Conservation (phyloP, 2,888 invertebrate genomes). For the Calameuta idolon region DNA sequence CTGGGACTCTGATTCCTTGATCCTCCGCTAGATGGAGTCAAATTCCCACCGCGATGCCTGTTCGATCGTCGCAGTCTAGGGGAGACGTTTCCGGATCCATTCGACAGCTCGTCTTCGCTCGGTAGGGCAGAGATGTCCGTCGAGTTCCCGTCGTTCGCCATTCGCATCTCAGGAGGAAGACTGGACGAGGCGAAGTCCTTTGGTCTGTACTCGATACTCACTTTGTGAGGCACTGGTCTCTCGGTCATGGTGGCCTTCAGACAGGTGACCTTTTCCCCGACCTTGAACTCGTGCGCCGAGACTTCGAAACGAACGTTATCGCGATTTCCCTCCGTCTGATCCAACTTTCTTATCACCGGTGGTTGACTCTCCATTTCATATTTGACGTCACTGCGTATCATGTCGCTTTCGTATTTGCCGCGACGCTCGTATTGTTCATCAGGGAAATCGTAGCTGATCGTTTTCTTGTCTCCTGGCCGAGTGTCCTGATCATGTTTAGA, state of each 20-base stretch:
- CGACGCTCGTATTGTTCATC: slow-evolving; percentile 51
- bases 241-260: slow-evolving; percentile 63
- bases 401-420: slow-evolving; percentile 54
- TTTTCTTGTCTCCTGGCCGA: slow-evolving; percentile 40
- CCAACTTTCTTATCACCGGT: slow-evolving; percentile 35
- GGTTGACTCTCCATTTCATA: slow-evolving; percentile 42
- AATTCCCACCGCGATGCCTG: slow-evolving; percentile 66
- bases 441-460: slow-evolving; percentile 47
- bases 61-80: slow-evolving; percentile 68
- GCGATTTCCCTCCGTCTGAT: slow-evolving; percentile 38
- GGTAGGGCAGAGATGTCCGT: slow-evolving; percentile 64
- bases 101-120: slow-evolving; percentile 73
- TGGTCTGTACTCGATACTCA: slow-evolving; percentile 68
- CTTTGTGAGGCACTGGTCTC: slow-evolving; percentile 65
- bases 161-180: slow-evolving; percentile 64
- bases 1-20: slow-evolving; percentile 75
- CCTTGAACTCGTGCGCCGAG: slow-evolving; percentile 64
- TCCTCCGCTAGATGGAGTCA: slow-evolving; percentile 67
- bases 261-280: slow-evolving; percentile 68
- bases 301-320: slow-evolving; percentile 52
- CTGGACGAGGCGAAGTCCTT: slow-evolving; percentile 60
- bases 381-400: slow-evolving; percentile 30
- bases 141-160: slow-evolving; percentile 67
- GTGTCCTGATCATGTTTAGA: slow-evolving; percentile 42
- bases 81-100: slow-evolving; percentile 71